Base-by-base conservation (phyloP, 2,888 invertebrate genomes). In the Hoplodrina blanda region DNA sequence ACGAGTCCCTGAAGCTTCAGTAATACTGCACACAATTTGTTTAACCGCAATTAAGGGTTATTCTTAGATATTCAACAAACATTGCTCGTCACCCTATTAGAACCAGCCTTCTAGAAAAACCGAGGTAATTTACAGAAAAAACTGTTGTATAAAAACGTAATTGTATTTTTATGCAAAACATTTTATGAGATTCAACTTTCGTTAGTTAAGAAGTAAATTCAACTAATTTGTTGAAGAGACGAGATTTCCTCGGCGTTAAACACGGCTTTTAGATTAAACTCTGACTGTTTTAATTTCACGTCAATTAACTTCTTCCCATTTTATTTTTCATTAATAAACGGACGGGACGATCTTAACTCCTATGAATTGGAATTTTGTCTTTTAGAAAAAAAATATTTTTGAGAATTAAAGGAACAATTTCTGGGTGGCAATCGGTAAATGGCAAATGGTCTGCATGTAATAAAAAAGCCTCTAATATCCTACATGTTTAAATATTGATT, bases 301-400 rank as follows among this genome's bases (percentile, higher is more conserved):
- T 90, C 90, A 90, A 91, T 92, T 91, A 91, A 91, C 91, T 89
- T 91, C 85, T 86, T 70, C 78, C 82, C 84, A 87, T 91, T 92
- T 90, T 86, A 88, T 89, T 89, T 90, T 89, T 84, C 78, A 89
- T 89, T 88, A 86, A 80, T 82, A 77, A 81, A 87, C 81, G 70
- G 73, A 85, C 80, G 81, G 81, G 5, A 49, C 70, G 83, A 49
- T 62, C 78, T 83, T 78, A 78, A 79, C 70, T 78, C 80, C 81
- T 69, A 61, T 63, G 69, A 82, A 82, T 81, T 80, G 80, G 84
- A 80, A 85, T 87, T 80, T 80, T 81, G 79, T 83, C 82, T 85
- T 76, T 80, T 13, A 15, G 2, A 15, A 44, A 44, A 41, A 41
- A 44, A 44, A n/a, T 76, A 70, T 67, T 63, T 56, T 55, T 64